phyloP scores from a whole-genome alignment of 2,888 invertebrate species.

The Uloborus plumipes region DNA sequence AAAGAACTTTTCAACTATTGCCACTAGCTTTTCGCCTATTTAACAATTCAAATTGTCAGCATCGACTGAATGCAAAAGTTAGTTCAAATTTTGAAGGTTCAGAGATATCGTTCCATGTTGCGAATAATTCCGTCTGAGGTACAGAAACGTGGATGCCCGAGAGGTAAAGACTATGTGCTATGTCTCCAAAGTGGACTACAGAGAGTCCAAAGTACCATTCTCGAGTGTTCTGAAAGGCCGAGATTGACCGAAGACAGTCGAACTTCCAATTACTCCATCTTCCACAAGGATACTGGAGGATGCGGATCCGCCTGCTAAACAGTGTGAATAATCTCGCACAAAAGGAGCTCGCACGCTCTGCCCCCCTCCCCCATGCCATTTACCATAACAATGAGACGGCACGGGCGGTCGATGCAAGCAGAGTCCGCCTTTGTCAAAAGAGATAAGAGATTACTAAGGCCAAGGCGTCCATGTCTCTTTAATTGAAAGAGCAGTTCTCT shows the following conservation, averaged over 20 bases:
- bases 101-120: too few species aligned
- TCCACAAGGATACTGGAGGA: background rate
- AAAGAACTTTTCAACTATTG: too few species aligned
- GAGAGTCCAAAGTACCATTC: too few species aligned
- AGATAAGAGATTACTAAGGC: constrained; percentile 58
- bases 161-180: too few species aligned
- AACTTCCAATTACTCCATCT: constrained; percentile 27
- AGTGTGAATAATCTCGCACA: constrained; percentile 53
- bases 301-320: constrained; percentile 45
- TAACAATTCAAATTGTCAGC: too few species aligned
- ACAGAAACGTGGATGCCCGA: too few species aligned
- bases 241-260: background rate
- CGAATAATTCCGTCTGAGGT: too few species aligned
- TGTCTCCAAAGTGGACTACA: too few species aligned
- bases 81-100: too few species aligned
- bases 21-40: too few species aligned
- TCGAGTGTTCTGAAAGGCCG: too few species aligned
- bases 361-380: constrained; percentile 20
- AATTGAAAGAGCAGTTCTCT: constrained; percentile 58
- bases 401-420: constrained; percentile 12
- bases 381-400: constrained; percentile 53
- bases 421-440: constrained; percentile 32
- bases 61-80: too few species aligned
- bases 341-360: constrained; percentile 9
- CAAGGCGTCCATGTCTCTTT: constrained; percentile 50